Evolutionary conservation across 2,797 vertebrate species (phyloP), one percentile per base, ranked within the genome.

Genomic region (Nannoperca australis): DNA sequence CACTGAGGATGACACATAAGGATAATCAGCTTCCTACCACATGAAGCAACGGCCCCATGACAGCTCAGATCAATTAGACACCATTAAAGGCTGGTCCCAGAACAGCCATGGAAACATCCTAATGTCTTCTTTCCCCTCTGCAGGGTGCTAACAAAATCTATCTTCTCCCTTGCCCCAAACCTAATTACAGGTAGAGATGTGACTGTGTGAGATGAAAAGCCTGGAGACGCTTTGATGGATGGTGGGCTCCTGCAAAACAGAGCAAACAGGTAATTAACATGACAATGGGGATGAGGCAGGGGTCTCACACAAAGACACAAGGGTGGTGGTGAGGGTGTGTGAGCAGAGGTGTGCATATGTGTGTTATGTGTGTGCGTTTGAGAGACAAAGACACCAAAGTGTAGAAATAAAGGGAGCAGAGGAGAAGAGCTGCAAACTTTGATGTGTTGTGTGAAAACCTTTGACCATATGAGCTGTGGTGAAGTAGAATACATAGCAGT

Each of bases 21-120:
- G 78, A 92, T 85, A 87, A 91, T 89, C 85, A 87, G 58, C 86
- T 76, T 79, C 81, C 76, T 69, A 70, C 76, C 79, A 88, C 83
- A 71, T 70, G 78, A 88, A 92, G 79, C 83, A 51, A 30, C n/a
- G 68, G 83, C 88, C 87, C 85, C 61, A 76, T 78, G 87, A 89
- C 92, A 91, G 88, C 85, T 73, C 86, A 72, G 87, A 93, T 95
- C 93, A 93, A 93, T 94, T 94, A 94, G 85, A 86, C 76, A 62
- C 85, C 87, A 91, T 92, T 93, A 90, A 88, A 89, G 79, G 79
- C 86, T 58, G 86, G 81, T 91, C 91, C 81, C 92, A 88, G 89
- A 91, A 76, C 91, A 91, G 90, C 87, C 81, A 81, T 51, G 63
- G 84, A 87, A 86, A 85, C 92, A 79, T 87, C 87, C 90, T 92